Evolutionary conservation across 23 tunicate species (phyloP).

Genomic region (Ciona savignyi): DNA sequence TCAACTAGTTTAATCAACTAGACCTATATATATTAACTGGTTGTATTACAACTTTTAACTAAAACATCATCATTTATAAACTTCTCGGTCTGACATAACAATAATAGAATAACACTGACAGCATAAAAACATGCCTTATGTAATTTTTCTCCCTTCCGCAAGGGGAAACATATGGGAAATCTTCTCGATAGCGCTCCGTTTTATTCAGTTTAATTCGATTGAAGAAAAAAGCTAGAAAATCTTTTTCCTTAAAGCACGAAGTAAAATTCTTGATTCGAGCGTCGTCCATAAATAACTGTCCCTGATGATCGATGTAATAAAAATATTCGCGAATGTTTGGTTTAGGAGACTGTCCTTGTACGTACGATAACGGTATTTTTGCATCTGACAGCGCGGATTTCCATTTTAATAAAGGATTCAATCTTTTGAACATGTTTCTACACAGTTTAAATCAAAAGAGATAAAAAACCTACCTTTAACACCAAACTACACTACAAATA

Average conservation of each 20-base stretch:
- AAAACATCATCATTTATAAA: too few relatives aligned
- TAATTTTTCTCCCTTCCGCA: constrained; percentile 93
- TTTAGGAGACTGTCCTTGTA: constrained; percentile 76
- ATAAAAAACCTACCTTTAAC: too few relatives aligned
- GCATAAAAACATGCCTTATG: constrained; percentile 34
- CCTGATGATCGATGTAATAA: constrained; percentile 93
- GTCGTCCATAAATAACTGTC: constrained; percentile 93
- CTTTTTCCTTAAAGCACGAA: constrained; percentile 92
- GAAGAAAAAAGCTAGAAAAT: constrained; percentile 90
- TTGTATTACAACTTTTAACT: too few relatives aligned
- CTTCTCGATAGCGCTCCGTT: constrained; percentile 58
- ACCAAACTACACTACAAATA: too few relatives aligned
- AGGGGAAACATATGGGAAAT: constrained; percentile 83
- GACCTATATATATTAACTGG: too few relatives aligned
- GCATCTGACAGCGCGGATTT: not conserved
- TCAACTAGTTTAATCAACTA: too few relatives aligned
- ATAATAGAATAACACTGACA: too few relatives aligned
- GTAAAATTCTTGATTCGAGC: constrained; percentile 93
- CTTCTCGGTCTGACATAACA: too few relatives aligned
- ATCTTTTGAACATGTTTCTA: not conserved
- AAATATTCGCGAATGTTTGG: constrained; percentile 80
- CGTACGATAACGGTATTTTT: constrained; percentile 12
- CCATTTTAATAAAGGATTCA: not conserved
- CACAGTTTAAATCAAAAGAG: too few relatives aligned
- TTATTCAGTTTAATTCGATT: constrained; percentile 30